Percentiles rank a stretch among this genome's conserved stretches.
These are phyloP conservation scores for Euborellia annulipes DNA, from an alignment of 1,140 invertebrate genomes.

Conservation along the genomic window DNA sequence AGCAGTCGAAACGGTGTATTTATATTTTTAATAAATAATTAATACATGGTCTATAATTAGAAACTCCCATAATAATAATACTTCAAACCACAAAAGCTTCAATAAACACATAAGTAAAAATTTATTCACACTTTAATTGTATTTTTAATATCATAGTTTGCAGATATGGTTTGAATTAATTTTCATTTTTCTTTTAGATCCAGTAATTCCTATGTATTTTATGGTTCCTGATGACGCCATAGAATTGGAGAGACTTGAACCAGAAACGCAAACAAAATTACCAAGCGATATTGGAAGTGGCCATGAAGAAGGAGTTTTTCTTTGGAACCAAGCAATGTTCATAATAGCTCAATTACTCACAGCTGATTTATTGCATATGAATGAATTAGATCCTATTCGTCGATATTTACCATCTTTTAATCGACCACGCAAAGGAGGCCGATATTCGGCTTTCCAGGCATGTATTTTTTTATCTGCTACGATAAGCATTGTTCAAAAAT, in stretches of 20 bases:
- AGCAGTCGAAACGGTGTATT: no score
- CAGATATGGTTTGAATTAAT: neutral
- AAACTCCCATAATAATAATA: no score
- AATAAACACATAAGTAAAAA: no score
- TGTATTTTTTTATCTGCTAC: conserved; percentile 13
- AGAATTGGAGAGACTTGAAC: conserved; percentile 53
- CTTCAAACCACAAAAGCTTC: no score
- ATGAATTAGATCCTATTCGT: conserved; percentile 89
- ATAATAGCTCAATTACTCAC: conserved; percentile 84
- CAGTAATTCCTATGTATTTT: conserved; percentile 75
- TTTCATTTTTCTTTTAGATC: conserved; percentile 38
- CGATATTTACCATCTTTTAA: conserved; percentile 93
- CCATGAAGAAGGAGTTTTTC: conserved; percentile 33
- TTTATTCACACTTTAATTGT: neutral
- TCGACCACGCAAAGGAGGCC: conserved; percentile 69
- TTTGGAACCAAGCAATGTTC: conserved; percentile 91
- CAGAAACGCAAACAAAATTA: conserved; percentile 47
- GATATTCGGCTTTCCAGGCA: conserved; percentile 96
- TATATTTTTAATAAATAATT: no score
- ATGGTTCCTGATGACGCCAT: conserved; percentile 71
- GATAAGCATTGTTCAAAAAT: conserved; percentile 4
- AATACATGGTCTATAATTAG: no score
- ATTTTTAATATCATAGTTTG: neutral
- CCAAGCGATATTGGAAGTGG: conserved; percentile 39
- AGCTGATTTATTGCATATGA: conserved; percentile 76